A percentile compares a stretch with the other conserved stretches of the same genome.
These are phyloP conservation scores for Pteropus rufus DNA, from an alignment of 2,797 vertebrate genomes.

Conservation along the genomic window DNA sequence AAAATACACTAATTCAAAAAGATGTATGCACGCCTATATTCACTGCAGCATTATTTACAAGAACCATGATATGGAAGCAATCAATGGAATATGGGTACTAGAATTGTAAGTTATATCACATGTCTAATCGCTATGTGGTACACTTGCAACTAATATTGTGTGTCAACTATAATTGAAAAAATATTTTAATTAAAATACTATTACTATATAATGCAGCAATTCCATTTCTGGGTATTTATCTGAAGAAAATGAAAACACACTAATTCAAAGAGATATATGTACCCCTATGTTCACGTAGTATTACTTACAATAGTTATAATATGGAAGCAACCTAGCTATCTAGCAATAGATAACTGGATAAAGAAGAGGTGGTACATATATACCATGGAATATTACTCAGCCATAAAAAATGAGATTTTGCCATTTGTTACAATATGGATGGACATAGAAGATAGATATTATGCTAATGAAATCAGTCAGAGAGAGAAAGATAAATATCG, in stretches of 20 bases:
- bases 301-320: neutral
- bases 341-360: neutral
- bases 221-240: neutral
- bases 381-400: neutral
- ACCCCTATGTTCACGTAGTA: neutral
- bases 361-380: neutral
- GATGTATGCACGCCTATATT: too few relatives aligned
- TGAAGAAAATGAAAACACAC: neutral
- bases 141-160: too few relatives aligned
- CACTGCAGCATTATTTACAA: too few relatives aligned
- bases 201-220: neutral
- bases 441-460: neutral
- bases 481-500: neutral
- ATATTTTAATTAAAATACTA: too few relatives aligned
- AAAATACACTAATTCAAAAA: too few relatives aligned
- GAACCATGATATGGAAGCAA: too few relatives aligned
- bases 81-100: too few relatives aligned
- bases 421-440: too few relatives aligned
- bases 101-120: too few relatives aligned
- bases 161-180: too few relatives aligned
- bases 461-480: neutral
- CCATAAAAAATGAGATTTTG: neutral
- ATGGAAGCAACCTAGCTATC: neutral
- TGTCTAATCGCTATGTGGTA: too few relatives aligned
- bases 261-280: neutral